phyloP scores from a whole-genome alignment of 2,113 vertebrate genomes.

The Lagenorhynchus albirostris region DNA sequence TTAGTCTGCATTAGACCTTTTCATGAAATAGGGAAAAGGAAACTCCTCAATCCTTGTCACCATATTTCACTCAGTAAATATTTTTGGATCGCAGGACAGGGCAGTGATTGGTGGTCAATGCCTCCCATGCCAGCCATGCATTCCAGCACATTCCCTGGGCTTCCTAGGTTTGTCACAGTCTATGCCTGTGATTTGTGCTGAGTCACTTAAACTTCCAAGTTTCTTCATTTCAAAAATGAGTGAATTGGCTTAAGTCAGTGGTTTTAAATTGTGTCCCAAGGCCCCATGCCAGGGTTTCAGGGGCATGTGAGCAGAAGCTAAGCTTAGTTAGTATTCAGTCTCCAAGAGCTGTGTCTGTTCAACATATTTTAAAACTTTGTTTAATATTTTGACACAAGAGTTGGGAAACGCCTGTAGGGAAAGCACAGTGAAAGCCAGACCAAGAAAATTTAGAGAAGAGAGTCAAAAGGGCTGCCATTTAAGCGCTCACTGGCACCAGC shows the following conservation, averaged over 20 bases:
- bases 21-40: neutral
- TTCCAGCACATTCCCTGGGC: too few relatives aligned
- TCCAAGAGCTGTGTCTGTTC: neutral
- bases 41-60: neutral
- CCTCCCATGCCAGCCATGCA: fast-evolving
- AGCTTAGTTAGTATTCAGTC: neutral
- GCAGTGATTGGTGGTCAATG: neutral
- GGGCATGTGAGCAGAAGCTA: neutral
- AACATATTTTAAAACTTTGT: neutral
- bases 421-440: neutral
- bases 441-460: neutral
- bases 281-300: neutral
- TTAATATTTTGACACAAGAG: neutral
- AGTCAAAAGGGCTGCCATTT: neutral
- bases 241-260: neutral
- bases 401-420: neutral
- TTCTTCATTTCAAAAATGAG: neutral
- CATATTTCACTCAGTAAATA: neutral
- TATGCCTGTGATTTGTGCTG: neutral
- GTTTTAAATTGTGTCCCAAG: neutral
- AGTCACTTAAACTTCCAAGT: neutral
- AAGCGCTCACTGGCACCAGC: neutral
- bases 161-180: neutral
- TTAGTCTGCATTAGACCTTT: neutral
- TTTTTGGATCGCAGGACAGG: neutral